Conservation (phyloP, 2,797 vertebrate genomes). For the Hafferia zeledoni region DNA sequence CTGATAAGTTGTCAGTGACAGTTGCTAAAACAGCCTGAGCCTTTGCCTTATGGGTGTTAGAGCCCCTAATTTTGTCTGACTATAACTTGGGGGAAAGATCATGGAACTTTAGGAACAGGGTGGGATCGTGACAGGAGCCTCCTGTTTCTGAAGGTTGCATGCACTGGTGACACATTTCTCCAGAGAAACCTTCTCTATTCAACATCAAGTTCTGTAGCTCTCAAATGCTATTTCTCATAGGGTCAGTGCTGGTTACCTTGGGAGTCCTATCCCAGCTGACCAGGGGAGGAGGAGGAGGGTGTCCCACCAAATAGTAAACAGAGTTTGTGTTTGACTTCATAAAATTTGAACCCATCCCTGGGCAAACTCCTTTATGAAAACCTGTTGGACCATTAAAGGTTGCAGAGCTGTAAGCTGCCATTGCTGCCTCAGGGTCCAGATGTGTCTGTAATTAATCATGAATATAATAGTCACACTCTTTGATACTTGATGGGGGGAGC, state of each 20-base stretch:
- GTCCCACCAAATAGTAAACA: background rate
- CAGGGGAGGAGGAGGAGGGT: background rate
- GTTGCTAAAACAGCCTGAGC: background rate
- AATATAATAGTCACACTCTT: background rate
- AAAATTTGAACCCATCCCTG: background rate
- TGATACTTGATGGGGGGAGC: background rate
- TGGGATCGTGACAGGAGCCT: background rate
- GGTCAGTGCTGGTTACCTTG: background rate
- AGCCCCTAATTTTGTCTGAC: background rate
- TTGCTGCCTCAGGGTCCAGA: background rate
- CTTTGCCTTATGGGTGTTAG: background rate
- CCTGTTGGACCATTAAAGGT: too few relatives aligned
- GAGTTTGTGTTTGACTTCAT: background rate
- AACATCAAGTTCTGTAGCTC: background rate
- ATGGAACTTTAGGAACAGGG: background rate
- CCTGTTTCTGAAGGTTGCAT: background rate
- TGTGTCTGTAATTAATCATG: background rate
- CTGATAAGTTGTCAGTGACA: background rate
- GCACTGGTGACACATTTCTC: background rate
- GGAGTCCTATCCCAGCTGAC: background rate
- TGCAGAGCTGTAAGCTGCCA: background rate
- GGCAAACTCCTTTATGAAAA: background rate
- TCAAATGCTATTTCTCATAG: fast-evolving
- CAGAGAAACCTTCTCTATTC: background rate
- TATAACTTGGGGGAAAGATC: fast-evolving